These are phyloP conservation scores for Cataglyphis rosenhaueri DNA, from an alignment of 2,888 invertebrate genomes.

Conservation along the genomic window DNA sequence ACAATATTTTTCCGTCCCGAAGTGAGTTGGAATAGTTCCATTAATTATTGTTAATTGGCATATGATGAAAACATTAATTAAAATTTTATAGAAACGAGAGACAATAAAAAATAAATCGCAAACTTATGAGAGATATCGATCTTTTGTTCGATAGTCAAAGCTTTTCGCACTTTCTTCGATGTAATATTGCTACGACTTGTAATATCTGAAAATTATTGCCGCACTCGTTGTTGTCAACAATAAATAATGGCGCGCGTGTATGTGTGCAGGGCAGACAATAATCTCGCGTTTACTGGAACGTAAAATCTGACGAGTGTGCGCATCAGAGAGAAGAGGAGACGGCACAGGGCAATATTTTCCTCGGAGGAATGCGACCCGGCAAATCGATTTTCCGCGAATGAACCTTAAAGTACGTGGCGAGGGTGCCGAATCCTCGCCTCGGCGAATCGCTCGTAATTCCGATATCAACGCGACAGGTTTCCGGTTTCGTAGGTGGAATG, in stretches of 20 bases:
- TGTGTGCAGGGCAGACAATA: slow-evolving; percentile 45
- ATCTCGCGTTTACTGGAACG: slow-evolving; percentile 51
- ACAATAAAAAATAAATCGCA: background rate
- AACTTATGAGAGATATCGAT: background rate
- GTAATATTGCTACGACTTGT: background rate
- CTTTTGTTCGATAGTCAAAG: background rate
- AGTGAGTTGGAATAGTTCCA: background rate
- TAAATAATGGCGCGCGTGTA: slow-evolving; percentile 40
- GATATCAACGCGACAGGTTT: slow-evolving; percentile 42
- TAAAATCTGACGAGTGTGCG: slow-evolving; percentile 53
- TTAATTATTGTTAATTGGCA: background rate
- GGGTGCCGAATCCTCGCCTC: slow-evolving; percentile 30
- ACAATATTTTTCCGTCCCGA: background rate
- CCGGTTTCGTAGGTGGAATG: background rate
- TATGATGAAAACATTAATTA: background rate
- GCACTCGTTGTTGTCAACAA: slow-evolving; percentile 13
- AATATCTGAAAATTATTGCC: slow-evolving; percentile 39
- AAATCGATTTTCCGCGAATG: slow-evolving; percentile 55
- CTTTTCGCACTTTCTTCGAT: background rate
- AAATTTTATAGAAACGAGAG: background rate
- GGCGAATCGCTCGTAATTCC: slow-evolving; percentile 16
- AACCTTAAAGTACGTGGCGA: slow-evolving; percentile 51
- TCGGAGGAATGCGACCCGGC: slow-evolving; percentile 39
- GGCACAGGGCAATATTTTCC: slow-evolving; percentile 44
- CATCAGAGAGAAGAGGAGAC: slow-evolving; percentile 20